Base-by-base conservation (phyloP, 2,888 invertebrate species). In the Parascotia fuliginaria region DNA sequence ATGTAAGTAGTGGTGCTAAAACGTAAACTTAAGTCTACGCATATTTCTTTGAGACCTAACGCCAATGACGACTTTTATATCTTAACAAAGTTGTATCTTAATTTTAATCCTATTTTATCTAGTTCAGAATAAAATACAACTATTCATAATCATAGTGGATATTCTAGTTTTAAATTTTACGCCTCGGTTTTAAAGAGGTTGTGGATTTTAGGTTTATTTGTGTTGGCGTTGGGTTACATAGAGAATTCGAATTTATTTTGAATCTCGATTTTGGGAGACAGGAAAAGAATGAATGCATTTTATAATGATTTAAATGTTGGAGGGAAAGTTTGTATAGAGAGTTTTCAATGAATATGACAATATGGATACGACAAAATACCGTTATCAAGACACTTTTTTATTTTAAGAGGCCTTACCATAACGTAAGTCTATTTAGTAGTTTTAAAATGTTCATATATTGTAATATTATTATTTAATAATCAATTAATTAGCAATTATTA, bases 401-500 rank as follows among this genome's bases (percentile, higher is more conserved):
- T 9, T 44, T 55, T 38, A 78, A 70, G 60, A 77, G 67, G 76
- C 79, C 82, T 85, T 86, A 87, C 85, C 87, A 83, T 79, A 82
- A 66, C 60, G 51, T 67, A 83, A 83, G 77, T 65, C 60, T 79
- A 79, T 70, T 58, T 51, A 54, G 67, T 67, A 77, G 73, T 56
- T 60, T 55, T 66, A 61, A 56, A 63, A 69, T 79, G 73, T 75
- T 73, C 63, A 65, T 70, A 66, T 72, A 75, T 75, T 76, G 68
- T 81, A 77, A 78, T 77, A 64, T 77, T 83, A 78, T 81, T 83
- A 83, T 81, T 81, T 82, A 83, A 77, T 77, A 75, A 77, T 74
- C 67, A 75, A 73, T 72, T 60, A 75, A 67, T 77, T 74, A 80
- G 73, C 55, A 66, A 70, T 79, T 59, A 66, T n/a, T n/a, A n/a